These are phyloP conservation scores for Alosa alosa DNA, from an alignment of 2,113 vertebrate species.

Conservation along the genomic window DNA sequence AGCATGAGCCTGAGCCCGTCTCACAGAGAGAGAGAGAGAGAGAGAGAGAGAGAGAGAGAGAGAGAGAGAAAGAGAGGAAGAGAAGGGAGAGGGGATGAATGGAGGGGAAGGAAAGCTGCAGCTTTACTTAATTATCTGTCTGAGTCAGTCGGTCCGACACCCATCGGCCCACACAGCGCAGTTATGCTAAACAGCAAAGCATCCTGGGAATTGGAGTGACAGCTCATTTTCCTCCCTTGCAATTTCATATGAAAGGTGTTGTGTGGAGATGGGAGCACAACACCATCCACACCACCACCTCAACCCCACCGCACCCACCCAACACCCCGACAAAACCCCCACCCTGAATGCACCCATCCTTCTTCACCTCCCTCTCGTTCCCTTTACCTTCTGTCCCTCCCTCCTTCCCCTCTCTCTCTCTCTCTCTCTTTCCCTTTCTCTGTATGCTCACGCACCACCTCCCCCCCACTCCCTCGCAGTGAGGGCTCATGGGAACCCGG, in stretches of 20 bases:
- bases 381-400: conserved; percentile 73
- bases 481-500: conserved; percentile 93
- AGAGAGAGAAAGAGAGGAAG: conserved; percentile 12
- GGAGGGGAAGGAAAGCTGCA: conserved; percentile 76
- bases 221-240: conserved; percentile 97
- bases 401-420: conserved; percentile 27
- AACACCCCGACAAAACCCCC: neutral
- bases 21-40: conserved; percentile 58
- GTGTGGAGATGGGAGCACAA: conserved; percentile 80
- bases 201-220: conserved; percentile 99
- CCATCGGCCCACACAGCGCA: conserved; percentile 84
- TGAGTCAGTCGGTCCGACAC: conserved; percentile 81
- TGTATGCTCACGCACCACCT: conserved; percentile 61
- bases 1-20: conserved; percentile 74
- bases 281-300: conserved; percentile 24
- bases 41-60: conserved; percentile 42
- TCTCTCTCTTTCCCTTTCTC: conserved; percentile 12
- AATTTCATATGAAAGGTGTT: conserved; percentile 92
- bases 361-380: conserved; percentile 59
- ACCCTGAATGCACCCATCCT: conserved; percentile 7
- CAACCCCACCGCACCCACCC: neutral
- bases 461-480: conserved; percentile 65
- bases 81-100: conserved; percentile 11
- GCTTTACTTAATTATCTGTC: conserved; percentile 99
- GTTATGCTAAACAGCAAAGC: conserved; percentile 99